Evolutionary conservation across 2,113 vertebrate species (phyloP).

Genomic region (Ancistrus triradiatus): DNA sequence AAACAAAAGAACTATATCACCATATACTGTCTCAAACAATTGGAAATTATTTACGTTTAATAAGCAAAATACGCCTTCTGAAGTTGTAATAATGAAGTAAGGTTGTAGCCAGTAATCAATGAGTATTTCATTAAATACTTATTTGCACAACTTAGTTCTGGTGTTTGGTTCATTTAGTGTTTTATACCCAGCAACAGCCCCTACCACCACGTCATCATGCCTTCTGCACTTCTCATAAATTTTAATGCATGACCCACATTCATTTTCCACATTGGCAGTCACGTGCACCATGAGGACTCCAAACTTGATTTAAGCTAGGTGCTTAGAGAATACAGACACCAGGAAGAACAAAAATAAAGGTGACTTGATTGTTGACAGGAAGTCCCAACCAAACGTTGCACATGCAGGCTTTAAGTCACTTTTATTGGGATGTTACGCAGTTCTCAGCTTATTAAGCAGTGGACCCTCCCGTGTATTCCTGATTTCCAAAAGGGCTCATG

Average conservation of each 20-base stretch:
- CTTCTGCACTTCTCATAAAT: slow-evolving; percentile 62
- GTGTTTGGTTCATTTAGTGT: slow-evolving; percentile 47
- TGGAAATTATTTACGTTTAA: no score
- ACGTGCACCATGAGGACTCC: slow-evolving; percentile 40
- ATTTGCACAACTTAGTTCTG: slow-evolving; percentile 29
- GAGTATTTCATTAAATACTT: neutral
- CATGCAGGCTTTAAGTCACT: slow-evolving; percentile 6
- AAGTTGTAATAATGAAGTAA: no score
- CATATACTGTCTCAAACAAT: no score
- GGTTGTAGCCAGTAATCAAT: no score
- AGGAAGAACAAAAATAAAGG: neutral
- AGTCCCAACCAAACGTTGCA: neutral
- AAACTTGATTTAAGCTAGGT: slow-evolving; percentile 37
- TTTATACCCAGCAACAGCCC: slow-evolving; percentile 48
- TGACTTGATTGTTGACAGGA: neutral
- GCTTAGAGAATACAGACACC: slow-evolving; percentile 24
- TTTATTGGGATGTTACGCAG: slow-evolving; percentile 1
- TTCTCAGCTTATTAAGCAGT: slow-evolving; percentile 8
- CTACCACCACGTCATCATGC: slow-evolving; percentile 60
- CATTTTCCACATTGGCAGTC: slow-evolving; percentile 48
- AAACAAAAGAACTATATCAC: no score
- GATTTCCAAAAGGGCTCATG: slow-evolving; percentile 9
- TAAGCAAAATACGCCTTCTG: no score
- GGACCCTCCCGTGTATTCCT: slow-evolving; percentile 16
- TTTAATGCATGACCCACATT: slow-evolving; percentile 74